Evolutionary conservation across 1,140 invertebrate genomes (phyloP).

Genomic region (Aphidius ervi): DNA sequence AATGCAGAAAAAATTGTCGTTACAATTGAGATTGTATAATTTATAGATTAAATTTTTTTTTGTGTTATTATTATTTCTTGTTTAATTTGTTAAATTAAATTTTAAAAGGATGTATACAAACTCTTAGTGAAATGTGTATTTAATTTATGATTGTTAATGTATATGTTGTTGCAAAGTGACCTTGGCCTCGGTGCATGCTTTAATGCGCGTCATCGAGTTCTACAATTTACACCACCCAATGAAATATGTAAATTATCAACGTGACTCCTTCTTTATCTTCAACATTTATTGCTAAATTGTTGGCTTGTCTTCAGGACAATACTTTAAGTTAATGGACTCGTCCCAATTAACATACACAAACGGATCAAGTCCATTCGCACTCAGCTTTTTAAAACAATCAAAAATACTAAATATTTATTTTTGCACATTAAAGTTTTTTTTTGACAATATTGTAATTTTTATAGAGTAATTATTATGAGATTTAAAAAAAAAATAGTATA

Average conservation of each 20-base stretch:
- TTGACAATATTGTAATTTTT: not conserved
- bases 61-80: no score
- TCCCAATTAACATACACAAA: conserved; percentile 14
- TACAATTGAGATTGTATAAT: not conserved
- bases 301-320: no score
- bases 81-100: no score
- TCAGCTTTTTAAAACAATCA: not conserved
- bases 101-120: no score
- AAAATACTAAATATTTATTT: not conserved
- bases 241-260: conserved; percentile 25
- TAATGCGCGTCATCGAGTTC: conserved; percentile 22
- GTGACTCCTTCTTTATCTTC: not conserved
- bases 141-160: not conserved
- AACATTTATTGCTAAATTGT: no score
- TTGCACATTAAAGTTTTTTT: not conserved
- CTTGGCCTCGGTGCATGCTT: conserved; percentile 25
- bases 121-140: no score
- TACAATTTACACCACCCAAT: conserved; percentile 22
- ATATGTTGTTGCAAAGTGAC: conserved; percentile 7
- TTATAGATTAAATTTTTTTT: no score
- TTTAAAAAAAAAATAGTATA: not conserved
- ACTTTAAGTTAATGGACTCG: conserved; percentile 18
- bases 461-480: not conserved
- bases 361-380: conserved; percentile 10
- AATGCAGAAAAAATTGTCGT: not conserved